A percentile compares a stretch with the other conserved stretches of the same genome.
Conservation (phyloP, 2,888 invertebrate genomes). For the Rotaria magnacalcarata region DNA sequence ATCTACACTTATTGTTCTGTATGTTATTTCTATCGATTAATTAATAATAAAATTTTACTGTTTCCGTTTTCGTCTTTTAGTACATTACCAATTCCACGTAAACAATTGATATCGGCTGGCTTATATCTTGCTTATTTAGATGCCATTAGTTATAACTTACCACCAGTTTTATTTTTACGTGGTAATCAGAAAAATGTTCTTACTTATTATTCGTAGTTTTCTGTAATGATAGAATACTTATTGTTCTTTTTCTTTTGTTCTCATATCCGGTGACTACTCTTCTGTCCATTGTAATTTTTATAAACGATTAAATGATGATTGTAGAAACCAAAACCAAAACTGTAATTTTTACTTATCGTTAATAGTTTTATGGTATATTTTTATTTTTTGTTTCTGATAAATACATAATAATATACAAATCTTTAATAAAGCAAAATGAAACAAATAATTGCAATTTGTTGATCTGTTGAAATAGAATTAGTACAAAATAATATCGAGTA, state of each 20-base stretch:
- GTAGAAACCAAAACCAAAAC: too few species aligned
- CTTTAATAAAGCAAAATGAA: background rate
- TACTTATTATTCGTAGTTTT: slow-evolving; percentile 61
- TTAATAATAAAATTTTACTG: too few species aligned
- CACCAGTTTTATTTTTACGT: slow-evolving; percentile 71
- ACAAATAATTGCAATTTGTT: too few species aligned
- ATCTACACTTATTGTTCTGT: slow-evolving; percentile 83
- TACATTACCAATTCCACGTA: slow-evolving; percentile 65
- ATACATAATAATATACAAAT: background rate
- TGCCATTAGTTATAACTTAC: slow-evolving; percentile 62
- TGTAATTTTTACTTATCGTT: too few species aligned
- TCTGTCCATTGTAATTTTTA: background rate
- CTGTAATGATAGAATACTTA: background rate
- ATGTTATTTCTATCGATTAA: slow-evolving; percentile 58
- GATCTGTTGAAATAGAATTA: too few species aligned
- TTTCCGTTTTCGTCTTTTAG: slow-evolving; percentile 57
- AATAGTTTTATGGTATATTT: too few species aligned
- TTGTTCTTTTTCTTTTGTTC: background rate
- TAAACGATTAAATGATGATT: too few species aligned
- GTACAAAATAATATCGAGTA: too few species aligned
- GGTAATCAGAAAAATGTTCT: slow-evolving; percentile 64
- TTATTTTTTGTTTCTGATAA: background rate
- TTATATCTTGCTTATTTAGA: slow-evolving; percentile 44
- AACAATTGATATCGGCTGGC: slow-evolving; percentile 33
- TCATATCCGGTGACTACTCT: background rate